Base-by-base conservation (phyloP, 2,113 vertebrate species). In the Catharus bicknelli region DNA sequence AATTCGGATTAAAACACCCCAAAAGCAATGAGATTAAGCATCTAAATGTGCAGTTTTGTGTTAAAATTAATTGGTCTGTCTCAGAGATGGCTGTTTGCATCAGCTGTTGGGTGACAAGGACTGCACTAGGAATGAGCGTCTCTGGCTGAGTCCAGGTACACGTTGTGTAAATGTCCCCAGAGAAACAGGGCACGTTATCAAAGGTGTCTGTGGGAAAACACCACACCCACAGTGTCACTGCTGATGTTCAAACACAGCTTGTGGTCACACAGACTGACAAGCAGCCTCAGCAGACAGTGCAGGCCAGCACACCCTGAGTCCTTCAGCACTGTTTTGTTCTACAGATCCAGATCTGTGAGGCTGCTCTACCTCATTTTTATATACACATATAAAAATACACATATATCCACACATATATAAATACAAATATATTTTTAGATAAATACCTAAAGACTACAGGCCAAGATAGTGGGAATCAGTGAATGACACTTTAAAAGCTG, bases 101-200 rank as follows among this genome's bases (percentile, higher is more conserved):
- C n/a, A 69, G 76, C 26, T 73, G 26, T 16, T 53, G 7, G 48
- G 30, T n/a, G 83, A 18, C 19, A 47, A 83, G 63, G 38, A 25
- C 42, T 50, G 67, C 64, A 66, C 29, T 12, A 62, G 63, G 30
- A 61, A 67, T 0, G 1, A 72, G 43, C 38, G 36, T 6, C 59
- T 7, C 1, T 23, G 1, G 42, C 36, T 59, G 23, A 2, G 3
- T 29, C 32, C 83, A 34, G 48, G 34, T 19, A 53, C 45, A n/a
- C 5, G 0, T 5, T 17, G 26, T 23, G 11, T 12, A n/a, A 53
- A 50, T 2, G 43, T 9, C 34, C 59, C 25, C 1, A 54, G 42
- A 86, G 55, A 51, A 80, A 59, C 9, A 20, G 0, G 0, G 45
- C 58, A 27, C 3, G 40, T 6, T 22, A 38, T 7, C 93, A 62